Conservation (phyloP, 1,140 invertebrate species). For the Drosophila triauraria region DNA sequence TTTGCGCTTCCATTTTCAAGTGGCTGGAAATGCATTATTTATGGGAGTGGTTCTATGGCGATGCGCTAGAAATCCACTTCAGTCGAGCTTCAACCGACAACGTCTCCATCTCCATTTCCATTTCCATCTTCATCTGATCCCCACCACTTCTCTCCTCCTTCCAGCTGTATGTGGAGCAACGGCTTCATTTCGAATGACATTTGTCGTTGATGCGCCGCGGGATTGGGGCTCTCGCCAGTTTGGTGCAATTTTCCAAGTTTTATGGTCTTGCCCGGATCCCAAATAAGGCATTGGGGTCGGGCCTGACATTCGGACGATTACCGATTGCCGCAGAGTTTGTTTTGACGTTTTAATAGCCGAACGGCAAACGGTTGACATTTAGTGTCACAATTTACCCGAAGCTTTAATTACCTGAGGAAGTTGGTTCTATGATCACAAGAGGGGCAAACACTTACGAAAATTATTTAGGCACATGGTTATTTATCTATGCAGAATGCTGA, state of each 20-base stretch:
- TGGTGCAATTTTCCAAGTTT: constrained; percentile 53
- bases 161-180: constrained; percentile 65
- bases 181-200: constrained; percentile 79
- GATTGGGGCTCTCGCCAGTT: constrained; percentile 49
- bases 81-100: constrained; percentile 16
- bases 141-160: not conserved
- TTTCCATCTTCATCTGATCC: constrained; percentile 36
- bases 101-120: constrained; percentile 27
- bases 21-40: constrained; percentile 73
- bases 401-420: constrained; percentile 23
- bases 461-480: not conserved
- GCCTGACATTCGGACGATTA: constrained; percentile 32
- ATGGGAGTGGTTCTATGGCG: constrained; percentile 63
- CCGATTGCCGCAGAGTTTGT: constrained; percentile 54
- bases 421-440: not conserved
- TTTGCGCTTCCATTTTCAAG: constrained; percentile 70
- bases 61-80: constrained; percentile 78
- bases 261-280: constrained; percentile 54
- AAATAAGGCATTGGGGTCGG: constrained; percentile 61
- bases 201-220: constrained; percentile 69
- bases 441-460: no score
- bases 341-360: constrained; percentile 79
- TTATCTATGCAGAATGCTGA: not conserved
- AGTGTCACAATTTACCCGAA: constrained; percentile 71
- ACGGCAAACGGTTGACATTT: constrained; percentile 46